Evolutionary conservation across 2,888 invertebrate species (phyloP).

Genomic region (Synergus umbraculus): DNA sequence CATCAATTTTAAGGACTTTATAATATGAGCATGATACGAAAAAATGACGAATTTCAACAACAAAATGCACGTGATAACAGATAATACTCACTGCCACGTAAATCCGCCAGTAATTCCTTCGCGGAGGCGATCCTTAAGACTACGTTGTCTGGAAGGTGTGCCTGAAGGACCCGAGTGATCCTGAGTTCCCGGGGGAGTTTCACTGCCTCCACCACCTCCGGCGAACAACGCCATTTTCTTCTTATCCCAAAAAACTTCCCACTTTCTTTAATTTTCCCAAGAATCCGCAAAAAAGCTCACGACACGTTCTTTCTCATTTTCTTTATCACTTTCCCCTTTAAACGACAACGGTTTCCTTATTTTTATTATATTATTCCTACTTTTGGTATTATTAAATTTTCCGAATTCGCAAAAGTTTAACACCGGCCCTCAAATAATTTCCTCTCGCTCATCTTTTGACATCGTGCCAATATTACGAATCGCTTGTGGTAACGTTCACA

Average conservation of each 20-base stretch:
- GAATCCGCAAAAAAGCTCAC: slow-evolving; percentile 19
- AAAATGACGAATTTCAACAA: background rate
- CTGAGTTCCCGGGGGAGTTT: slow-evolving; percentile 54
- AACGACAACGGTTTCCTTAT: background rate
- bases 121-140: slow-evolving; percentile 87
- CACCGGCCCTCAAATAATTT: background rate
- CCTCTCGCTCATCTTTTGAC: slow-evolving; percentile 15
- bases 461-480: slow-evolving; percentile 30
- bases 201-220: slow-evolving; percentile 61
- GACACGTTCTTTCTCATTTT: background rate
- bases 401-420: background rate
- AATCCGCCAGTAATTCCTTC: slow-evolving; percentile 89
- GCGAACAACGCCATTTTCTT: slow-evolving; percentile 70
- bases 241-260: slow-evolving; percentile 14
- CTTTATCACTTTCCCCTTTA: background rate
- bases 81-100: slow-evolving; percentile 87
- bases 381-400: background rate
- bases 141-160: slow-evolving; percentile 85
- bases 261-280: slow-evolving; percentile 11
- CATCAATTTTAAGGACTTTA: too few relatives aligned
- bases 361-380: background rate
- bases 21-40: background rate
- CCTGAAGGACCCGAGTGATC: slow-evolving; percentile 52
- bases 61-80: background rate
- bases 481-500: slow-evolving; percentile 24